phyloP scores from a whole-genome alignment of 2,888 invertebrate genomes.

The Leptogaster cylindrica region DNA sequence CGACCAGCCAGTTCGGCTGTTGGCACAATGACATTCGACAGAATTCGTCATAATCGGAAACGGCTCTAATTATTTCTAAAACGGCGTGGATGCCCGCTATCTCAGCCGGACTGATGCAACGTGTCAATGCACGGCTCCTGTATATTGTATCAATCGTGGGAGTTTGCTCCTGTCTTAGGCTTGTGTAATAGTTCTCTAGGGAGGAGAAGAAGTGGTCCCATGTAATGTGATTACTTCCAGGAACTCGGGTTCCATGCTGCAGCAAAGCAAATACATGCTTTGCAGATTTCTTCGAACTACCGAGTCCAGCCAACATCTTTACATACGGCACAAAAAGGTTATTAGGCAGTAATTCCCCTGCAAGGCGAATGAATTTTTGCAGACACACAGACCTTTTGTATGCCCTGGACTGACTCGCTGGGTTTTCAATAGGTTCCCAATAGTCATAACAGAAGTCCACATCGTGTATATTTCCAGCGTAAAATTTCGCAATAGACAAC shows the following conservation, averaged over 20 bases:
- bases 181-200: slow-evolving; percentile 75
- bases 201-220: slow-evolving; percentile 89
- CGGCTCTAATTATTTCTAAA: slow-evolving; percentile 75
- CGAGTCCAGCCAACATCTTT: slow-evolving; percentile 83
- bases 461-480: slow-evolving; percentile 74
- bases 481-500: slow-evolving; percentile 78
- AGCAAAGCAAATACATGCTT: slow-evolving; percentile 78
- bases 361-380: slow-evolving; percentile 88
- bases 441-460: slow-evolving; percentile 78
- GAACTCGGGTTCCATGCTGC: slow-evolving; percentile 68
- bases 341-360: slow-evolving; percentile 84
- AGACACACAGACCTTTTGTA: slow-evolving; percentile 75
- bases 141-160: slow-evolving; percentile 72
- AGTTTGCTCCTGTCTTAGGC: slow-evolving; percentile 73
- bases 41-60: slow-evolving; percentile 80
- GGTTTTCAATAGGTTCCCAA: slow-evolving; percentile 67
- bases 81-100: slow-evolving; percentile 86
- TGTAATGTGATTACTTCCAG: slow-evolving; percentile 67
- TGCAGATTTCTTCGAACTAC: slow-evolving; percentile 78
- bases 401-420: slow-evolving; percentile 52
- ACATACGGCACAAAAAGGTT: slow-evolving; percentile 86
- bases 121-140: slow-evolving; percentile 64
- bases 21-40: slow-evolving; percentile 84
- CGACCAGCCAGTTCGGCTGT: slow-evolving; percentile 85
- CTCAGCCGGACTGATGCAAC: slow-evolving; percentile 78